Evolutionary conservation across 2,113 vertebrate species (phyloP).

Genomic region (Rhodinocichla rosea): DNA sequence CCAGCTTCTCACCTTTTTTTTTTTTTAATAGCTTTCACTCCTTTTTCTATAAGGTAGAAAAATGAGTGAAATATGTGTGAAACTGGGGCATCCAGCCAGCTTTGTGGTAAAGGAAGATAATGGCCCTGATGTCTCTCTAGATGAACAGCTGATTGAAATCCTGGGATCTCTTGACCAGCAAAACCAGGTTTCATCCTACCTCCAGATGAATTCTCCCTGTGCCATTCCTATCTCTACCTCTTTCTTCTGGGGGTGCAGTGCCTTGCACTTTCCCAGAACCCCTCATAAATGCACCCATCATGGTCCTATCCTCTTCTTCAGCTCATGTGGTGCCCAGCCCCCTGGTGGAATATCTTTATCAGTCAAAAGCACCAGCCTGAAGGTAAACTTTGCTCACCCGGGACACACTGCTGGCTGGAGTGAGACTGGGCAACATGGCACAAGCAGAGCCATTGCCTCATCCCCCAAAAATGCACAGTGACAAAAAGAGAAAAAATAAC

Average conservation of each 20-base stretch:
- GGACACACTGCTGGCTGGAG: neutral
- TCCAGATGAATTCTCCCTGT: neutral
- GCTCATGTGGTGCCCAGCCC: neutral
- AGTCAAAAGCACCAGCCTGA: neutral
- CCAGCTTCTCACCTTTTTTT: too few relatives aligned
- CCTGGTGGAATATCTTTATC: neutral
- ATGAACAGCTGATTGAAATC: neutral
- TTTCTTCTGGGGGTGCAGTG: neutral
- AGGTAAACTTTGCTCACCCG: neutral
- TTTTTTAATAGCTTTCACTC: too few relatives aligned
- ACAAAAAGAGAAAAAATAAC: neutral
- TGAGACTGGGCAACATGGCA: accelerated
- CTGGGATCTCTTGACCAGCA: neutral
- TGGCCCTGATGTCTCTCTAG: neutral
- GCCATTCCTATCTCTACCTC: neutral
- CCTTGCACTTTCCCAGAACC: neutral
- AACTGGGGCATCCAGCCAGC: neutral
- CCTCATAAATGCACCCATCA: neutral
- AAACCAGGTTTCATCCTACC: neutral
- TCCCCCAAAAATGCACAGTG: neutral
- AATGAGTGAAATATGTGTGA: neutral
- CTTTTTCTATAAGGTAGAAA: too few relatives aligned
- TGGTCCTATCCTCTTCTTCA: neutral
- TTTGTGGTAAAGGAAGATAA: neutral
- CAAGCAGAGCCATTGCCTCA: neutral